phyloP scores from a whole-genome alignment of 2,888 invertebrate species.

The Rotaria sp. region DNA sequence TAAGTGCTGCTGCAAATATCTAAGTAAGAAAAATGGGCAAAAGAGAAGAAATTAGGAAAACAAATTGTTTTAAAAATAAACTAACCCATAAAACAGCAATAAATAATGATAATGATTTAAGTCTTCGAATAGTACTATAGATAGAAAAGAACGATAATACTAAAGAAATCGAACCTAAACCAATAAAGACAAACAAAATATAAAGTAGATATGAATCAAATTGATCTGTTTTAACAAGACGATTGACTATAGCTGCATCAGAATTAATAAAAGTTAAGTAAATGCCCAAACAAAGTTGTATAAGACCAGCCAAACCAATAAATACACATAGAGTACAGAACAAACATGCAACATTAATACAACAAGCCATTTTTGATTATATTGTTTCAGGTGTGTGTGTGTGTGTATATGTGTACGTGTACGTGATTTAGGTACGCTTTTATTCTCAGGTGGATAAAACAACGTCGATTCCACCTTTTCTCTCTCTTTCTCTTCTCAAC shows the following conservation, averaged over 20 bases:
- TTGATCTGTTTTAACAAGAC: neutral
- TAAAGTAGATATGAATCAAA: neutral
- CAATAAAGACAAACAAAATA: neutral
- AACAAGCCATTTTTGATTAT: neutral
- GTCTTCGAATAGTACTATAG: neutral
- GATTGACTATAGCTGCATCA: neutral
- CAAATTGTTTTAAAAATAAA: neutral
- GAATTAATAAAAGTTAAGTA: neutral
- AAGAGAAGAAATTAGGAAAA: no score
- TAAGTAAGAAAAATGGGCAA: neutral
- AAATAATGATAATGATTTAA: neutral
- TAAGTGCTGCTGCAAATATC: neutral
- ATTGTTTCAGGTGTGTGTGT: neutral
- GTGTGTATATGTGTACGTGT: neutral
- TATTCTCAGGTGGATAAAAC: neutral
- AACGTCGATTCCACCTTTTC: neutral
- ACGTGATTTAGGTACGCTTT: neutral
- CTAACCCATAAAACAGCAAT: neutral
- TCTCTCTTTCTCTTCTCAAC: neutral
- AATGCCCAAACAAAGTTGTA: neutral
- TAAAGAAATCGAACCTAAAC: neutral
- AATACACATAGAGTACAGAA: neutral
- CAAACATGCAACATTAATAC: neutral
- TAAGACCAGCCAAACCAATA: neutral
- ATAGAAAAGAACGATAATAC: neutral